Conservation (phyloP, 2,888 invertebrate species). For the Aleiodes testaceus region DNA sequence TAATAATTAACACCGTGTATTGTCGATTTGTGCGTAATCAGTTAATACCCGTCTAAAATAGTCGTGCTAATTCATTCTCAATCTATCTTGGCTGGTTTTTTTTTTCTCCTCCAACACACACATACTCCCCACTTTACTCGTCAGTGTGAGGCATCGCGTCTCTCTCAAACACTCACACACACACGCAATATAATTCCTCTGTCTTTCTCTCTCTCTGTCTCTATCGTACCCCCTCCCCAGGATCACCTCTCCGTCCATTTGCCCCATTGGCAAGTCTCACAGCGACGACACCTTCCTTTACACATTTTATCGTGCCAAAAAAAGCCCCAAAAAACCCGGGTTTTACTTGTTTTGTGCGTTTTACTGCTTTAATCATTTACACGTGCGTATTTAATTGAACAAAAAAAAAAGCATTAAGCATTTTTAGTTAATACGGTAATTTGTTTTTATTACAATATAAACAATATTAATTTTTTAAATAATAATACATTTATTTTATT, state of each 20-base stretch:
- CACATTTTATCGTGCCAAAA: neutral
- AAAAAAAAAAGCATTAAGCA: neutral
- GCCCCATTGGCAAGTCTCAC: constrained; percentile 6
- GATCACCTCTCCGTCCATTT: neutral
- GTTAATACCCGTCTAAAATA: neutral
- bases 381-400: constrained; percentile 31
- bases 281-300: constrained; percentile 8
- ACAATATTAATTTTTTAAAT: neutral
- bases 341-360: constrained; percentile 12
- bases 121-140: no score
- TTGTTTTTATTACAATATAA: neutral
- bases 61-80: neutral
- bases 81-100: neutral
- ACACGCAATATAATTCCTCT: no score
- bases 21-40: constrained; percentile 13
- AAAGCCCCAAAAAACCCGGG: constrained; percentile 1
- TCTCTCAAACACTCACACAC: neutral
- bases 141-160: neutral
- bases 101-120: neutral
- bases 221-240: no score
- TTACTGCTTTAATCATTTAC: constrained; percentile 18
- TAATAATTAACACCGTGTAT: neutral
- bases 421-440: neutral
- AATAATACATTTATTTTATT: neutral
- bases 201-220: no score